Evolutionary conservation across 1,140 invertebrate species (phyloP), one percentile per base, ranked within the genome.

Genomic region (Aricia agestis): DNA sequence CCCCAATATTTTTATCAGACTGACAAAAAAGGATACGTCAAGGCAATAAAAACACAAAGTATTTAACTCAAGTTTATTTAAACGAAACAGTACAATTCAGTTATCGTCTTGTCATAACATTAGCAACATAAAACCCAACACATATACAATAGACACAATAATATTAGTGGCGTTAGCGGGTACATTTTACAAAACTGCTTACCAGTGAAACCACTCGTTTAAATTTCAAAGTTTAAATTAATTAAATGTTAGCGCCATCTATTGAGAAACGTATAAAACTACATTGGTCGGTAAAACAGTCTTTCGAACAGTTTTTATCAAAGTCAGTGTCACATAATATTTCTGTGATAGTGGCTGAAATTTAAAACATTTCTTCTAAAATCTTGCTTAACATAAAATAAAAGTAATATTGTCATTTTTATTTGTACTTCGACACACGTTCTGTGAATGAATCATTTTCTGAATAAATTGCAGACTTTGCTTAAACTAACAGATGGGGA

Each of bases 81-180:
- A 63, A 63, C 59, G 19, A 63, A 63, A 63, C 59, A 63, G 10
- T 63, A 63, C 7, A 63, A 63, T 36, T 63, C 59, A 59, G n/a
- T 18, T 15, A 59, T 59, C 18, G 18, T 59, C n/a, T 17, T 19
- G 59, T 63, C 59, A 63, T 19, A 63, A 63, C 18, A 19, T 63
- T 25, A 63, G 19, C 59, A 63, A 63, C 59, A 63, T 19, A 2
- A 63, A 63, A 61, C 17, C 59, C 19, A 61, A 63, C 59, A 19
- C 59, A 63, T 63, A 63, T 63, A 63, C 18, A 63, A 11, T 63
- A 19, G 5, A 19, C 17, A 63, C 10, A 63, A 19, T 63, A 52
- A 52, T 52, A 4, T 52, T 13, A 11, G 45, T 15, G 45, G 45
- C 36, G 36, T 36, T 4, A 36, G 13, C 45, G 13, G 13, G 3